phyloP scores from a whole-genome alignment of 2,797 vertebrate species.

The Prionace glauca region DNA sequence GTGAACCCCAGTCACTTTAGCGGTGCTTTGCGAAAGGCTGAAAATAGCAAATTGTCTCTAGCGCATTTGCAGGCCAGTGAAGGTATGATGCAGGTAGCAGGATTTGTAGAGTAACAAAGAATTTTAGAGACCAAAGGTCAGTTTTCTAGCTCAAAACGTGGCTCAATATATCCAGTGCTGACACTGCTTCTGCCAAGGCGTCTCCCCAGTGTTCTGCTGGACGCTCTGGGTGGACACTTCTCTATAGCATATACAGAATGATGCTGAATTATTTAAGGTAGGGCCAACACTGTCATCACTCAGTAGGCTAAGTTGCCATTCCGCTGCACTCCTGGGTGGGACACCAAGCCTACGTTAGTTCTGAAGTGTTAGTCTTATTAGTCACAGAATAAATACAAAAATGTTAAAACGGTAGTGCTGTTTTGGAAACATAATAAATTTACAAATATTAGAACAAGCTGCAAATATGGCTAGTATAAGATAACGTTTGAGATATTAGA shows the following conservation, averaged over 20 bases:
- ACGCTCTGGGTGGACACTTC: neutral
- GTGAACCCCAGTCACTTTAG: neutral
- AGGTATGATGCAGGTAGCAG: neutral
- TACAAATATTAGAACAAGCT: neutral
- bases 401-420: neutral
- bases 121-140: neutral
- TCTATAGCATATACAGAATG: neutral
- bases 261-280: neutral
- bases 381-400: slow-evolving; percentile 5
- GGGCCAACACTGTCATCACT: neutral
- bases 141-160: neutral
- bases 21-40: neutral
- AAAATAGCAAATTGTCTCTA: neutral
- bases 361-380: neutral
- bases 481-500: too few relatives aligned
- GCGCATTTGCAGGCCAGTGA: neutral
- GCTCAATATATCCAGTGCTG: neutral
- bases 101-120: neutral
- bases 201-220: neutral
- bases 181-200: neutral
- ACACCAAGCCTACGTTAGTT: neutral
- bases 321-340: too few relatives aligned
- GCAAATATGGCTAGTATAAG: neutral
- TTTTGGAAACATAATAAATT: slow-evolving; percentile 1
- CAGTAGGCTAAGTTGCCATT: neutral